Evolutionary conservation across 2,888 invertebrate genomes (phyloP), one percentile per base, ranked within the genome.

Genomic region (Polymixis flavicincta): DNA sequence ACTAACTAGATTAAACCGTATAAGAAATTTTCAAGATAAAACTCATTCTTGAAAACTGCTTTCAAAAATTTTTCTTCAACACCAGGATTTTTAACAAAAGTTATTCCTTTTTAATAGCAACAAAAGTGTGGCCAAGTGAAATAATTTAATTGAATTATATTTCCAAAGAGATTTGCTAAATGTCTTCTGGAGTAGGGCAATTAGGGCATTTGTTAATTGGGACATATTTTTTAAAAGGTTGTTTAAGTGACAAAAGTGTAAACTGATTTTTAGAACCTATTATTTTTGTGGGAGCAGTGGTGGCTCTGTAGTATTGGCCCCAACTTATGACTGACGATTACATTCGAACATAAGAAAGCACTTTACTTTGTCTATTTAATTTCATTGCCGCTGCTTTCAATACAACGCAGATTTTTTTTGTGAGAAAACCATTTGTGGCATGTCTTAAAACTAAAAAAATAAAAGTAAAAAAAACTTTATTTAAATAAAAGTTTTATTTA

Each of bases 141-240:
- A 84, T 67, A 80, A 77, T 85, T 85, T 85, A 85, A 85, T 85
- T 73, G 60, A 68, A 64, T 78, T 61, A 83, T 45, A 52, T 66
- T 60, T 52, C 25, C 9, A 64, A 64, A 60, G 25, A 59, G 28
- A 60, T 64, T 67, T 74, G 32, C 22, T 28, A 14, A 59, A 59
- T 37, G 17, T 82, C 22, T 13, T 66, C 52, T 42, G 3, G 14
- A 72, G 32, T 22, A 25, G 13, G 77, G 69, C 69, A 79, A 79
- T 79, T 82, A 82, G 42, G 54, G 52, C 19, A 55, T 55, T 63
- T 19, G 52, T 32, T 72, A 80, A 80, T 77, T 75, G 52, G 45
- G 17, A 66, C n/a, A 8, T 45, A 74, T 80, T 80, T 64, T 32
- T 4, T 32, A 32, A 32, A 32, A 45, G 57, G 8, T n/a, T 42